Evolutionary conservation across 2,113 vertebrate genomes (phyloP).

Genomic region (Carassius carassius): DNA sequence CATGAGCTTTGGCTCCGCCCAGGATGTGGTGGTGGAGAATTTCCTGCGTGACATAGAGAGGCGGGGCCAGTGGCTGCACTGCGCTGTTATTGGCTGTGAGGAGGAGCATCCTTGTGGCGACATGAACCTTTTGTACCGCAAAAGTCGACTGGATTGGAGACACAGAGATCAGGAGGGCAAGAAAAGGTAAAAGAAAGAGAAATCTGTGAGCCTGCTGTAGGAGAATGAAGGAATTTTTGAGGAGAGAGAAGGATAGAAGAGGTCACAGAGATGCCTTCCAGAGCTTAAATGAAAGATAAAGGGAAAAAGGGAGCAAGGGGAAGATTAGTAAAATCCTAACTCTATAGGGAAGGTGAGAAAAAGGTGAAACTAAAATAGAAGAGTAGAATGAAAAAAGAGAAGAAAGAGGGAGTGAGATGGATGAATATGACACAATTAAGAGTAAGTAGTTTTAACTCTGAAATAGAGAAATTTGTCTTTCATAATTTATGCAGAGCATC

Average conservation of each 20-base stretch:
- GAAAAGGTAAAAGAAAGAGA: conserved; percentile 74
- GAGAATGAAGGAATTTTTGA: not conserved
- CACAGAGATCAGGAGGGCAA: conserved; percentile 77
- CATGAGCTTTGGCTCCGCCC: conserved; percentile 83
- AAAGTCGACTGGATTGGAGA: conserved; percentile 81
- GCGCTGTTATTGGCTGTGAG: conserved; percentile 78
- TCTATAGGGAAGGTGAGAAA: not conserved
- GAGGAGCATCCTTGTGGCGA: conserved; percentile 74
- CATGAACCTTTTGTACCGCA: conserved; percentile 83
- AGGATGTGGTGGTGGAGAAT: conserved; percentile 84
- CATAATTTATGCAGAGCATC: conserved; percentile 39
- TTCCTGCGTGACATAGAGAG: conserved; percentile 85
- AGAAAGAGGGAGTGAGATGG: not conserved
- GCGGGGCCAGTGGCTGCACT: conserved; percentile 80
- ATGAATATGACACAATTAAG: not conserved
- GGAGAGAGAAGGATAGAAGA: not conserved
- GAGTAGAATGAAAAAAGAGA: not conserved
- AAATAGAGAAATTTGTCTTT: conserved; percentile 30
- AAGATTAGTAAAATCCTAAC: conserved; percentile 21
- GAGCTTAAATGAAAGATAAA: not conserved
- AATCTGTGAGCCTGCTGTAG: conserved; percentile 28
- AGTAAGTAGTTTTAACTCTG: not conserved
- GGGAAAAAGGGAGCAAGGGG: not conserved
- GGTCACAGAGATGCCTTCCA: not conserved
- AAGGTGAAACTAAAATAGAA: not conserved